Evolutionary conservation across 2,888 invertebrate species (phyloP).

Genomic region (Chymomyza fuscimana): DNA sequence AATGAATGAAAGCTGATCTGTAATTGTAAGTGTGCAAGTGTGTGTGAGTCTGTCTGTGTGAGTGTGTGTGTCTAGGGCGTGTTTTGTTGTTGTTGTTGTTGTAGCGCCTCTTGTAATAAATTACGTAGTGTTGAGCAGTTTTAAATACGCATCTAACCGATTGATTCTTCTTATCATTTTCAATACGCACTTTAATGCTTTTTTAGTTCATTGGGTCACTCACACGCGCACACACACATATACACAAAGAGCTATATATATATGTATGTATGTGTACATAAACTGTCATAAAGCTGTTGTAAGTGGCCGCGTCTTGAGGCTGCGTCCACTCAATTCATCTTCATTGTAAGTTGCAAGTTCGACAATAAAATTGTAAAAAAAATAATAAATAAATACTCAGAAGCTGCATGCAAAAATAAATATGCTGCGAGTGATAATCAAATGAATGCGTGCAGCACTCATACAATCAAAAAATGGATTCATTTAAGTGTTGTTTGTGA

Average conservation of each 20-base stretch:
- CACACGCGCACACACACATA: background rate
- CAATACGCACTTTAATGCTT: conserved; percentile 26
- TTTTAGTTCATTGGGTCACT: conserved; percentile 69
- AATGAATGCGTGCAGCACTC: conserved; percentile 38
- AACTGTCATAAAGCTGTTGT: conserved; percentile 54
- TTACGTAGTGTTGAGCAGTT: background rate
- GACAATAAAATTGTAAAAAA: conserved; percentile 15
- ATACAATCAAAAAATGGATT: conserved; percentile 19
- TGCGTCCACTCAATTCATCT: background rate
- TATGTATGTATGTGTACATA: conserved; percentile 10
- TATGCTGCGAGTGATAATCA: conserved; percentile 74
- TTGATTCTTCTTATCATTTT: conserved; percentile 56
- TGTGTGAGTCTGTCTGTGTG: too few species aligned
- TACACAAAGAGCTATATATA: conserved; percentile 6
- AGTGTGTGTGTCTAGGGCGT: background rate
- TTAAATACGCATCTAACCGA: conserved; percentile 20
- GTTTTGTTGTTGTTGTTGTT: background rate
- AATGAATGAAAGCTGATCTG: conserved; percentile 16
- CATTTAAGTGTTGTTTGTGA: background rate
- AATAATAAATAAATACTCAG: conserved; percentile 6
- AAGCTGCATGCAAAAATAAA: conserved; percentile 64
- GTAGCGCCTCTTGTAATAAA: background rate
- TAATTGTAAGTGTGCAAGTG: background rate
- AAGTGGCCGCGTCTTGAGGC: background rate
- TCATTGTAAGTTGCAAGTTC: conserved; percentile 30